Evolutionary conservation across 2,888 invertebrate species (phyloP), one percentile per base, ranked within the genome.

Genomic region (Hybos culiciformis): DNA sequence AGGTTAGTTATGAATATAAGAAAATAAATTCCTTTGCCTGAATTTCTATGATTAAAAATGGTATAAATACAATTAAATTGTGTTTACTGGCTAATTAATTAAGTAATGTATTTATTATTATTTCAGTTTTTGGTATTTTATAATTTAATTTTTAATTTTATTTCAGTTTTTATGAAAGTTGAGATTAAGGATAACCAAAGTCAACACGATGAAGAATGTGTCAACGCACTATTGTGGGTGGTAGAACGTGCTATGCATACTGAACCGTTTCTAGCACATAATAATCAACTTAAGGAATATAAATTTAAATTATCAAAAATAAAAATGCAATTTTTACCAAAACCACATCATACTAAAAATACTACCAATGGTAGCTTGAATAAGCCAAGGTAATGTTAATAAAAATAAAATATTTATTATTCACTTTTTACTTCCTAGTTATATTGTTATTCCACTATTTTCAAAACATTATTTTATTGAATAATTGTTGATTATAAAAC

Each of bases 261-360:
- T 50, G 67, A 67, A 52, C 62, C 66, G 39, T 67, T 67, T 52
- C 50, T 57, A 7, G 57, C 56, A 43, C 60, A 67, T 50, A 57
- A 56, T 40, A 61, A 56, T 50, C 62, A 63, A 48, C 49, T 67
- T 4, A 67, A 66, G 49, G 67, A 66, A 31, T 51, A 60, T 5
- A 66, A 65, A 44, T 61, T 63, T 24, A 64, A 65, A 50, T 41
- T 67, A 14, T 62, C 64, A 17, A 65, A 66, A 50, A 45, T 66
- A 3, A 66, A 64, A 54, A 60, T 63, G 50, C 56, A 62, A 19
- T 57, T 65, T 49, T 54, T 56, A 15, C 62, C 63, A 2, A 67
- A 66, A 44, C 61, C 54, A 44, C 65, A 65, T 50, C 62, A 64
- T 45, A 51, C 54, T 11, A 63, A 62, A 51, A 54, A 52, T 48